phyloP scores from a whole-genome alignment of 2,797 vertebrate species.

The Molothrus aeneus region DNA sequence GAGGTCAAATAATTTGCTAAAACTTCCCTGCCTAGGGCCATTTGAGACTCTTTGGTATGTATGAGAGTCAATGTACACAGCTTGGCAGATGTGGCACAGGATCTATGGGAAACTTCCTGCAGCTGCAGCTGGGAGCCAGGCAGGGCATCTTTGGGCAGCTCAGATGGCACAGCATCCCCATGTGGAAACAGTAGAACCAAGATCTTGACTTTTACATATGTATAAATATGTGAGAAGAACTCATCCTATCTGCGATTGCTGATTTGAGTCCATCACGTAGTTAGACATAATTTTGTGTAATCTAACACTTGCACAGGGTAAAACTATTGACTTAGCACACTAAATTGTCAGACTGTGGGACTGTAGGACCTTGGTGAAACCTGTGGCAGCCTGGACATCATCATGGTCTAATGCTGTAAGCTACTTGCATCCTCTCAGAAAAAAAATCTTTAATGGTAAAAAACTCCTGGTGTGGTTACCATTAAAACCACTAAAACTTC shows the following conservation, averaged over 20 bases:
- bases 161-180: neutral
- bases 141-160: neutral
- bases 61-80: neutral
- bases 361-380: neutral
- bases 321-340: neutral
- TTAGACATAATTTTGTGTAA: neutral
- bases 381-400: neutral
- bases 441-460: neutral
- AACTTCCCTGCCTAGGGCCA: neutral
- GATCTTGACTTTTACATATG: accelerated
- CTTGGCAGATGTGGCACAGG: neutral
- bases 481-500: neutral
- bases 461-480: neutral
- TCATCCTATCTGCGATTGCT: neutral
- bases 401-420: neutral
- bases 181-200: neutral
- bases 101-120: neutral
- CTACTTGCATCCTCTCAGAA: neutral
- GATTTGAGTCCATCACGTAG: neutral
- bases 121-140: neutral
- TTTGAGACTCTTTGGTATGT: neutral
- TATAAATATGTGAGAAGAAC: neutral
- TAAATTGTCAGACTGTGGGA: neutral
- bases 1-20: neutral
- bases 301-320: neutral